Percentiles rank a stretch among this genome's conserved stretches.
Conservation (phyloP, 2,888 invertebrate species). For the Invenusta paracnida region DNA sequence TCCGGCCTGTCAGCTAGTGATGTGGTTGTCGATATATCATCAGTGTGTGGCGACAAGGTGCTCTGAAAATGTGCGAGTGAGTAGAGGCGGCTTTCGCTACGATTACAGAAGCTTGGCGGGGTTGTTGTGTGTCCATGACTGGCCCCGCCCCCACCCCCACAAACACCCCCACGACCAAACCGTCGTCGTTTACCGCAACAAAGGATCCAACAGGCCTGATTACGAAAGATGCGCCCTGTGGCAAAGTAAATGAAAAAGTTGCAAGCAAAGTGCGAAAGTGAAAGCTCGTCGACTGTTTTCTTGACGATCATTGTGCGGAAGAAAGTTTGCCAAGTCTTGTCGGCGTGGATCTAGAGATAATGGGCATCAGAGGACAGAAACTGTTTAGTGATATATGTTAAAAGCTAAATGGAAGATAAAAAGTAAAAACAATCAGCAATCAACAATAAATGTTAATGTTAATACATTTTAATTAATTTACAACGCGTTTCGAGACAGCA, state of each 20-base stretch:
- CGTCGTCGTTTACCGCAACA: neutral
- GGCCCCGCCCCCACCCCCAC: too few species aligned
- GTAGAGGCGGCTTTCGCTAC: neutral
- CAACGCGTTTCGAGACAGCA: too few species aligned
- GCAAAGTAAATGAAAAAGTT: constrained; percentile 53
- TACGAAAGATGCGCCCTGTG: constrained; percentile 52
- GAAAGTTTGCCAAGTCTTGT: constrained; percentile 50
- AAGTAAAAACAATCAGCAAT: too few species aligned
- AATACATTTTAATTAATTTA: too few species aligned
- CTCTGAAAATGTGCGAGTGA: neutral
- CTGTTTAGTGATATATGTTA: too few species aligned
- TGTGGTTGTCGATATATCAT: too few species aligned
- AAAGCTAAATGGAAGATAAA: too few species aligned
- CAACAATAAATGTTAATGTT: too few species aligned
- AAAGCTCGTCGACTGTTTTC: constrained; percentile 2
- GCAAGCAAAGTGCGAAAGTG: constrained; percentile 55
- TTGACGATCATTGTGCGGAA: constrained; percentile 48
- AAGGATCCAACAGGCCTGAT: neutral
- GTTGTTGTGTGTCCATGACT: neutral
- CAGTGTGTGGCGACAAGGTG: too few species aligned
- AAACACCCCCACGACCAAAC: neutral
- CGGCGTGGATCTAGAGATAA: constrained; percentile 47
- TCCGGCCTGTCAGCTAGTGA: too few species aligned
- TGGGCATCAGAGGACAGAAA: too few species aligned
- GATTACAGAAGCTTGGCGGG: neutral